Conservation (phyloP, 1,140 invertebrate genomes). For the Solenopsis invicta region DNA sequence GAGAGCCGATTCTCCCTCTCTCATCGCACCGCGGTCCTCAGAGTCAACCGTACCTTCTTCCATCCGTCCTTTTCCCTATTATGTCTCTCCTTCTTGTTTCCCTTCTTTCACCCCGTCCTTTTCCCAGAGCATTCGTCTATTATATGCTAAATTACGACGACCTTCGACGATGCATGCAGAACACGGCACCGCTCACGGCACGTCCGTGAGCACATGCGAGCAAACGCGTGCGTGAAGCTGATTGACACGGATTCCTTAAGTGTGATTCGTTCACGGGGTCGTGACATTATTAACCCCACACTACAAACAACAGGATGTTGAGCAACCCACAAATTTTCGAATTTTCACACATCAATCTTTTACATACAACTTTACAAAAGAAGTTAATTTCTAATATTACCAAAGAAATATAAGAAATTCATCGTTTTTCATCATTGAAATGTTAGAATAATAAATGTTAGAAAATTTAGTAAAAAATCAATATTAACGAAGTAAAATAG, state of each 20-base stretch:
- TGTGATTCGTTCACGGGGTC: conserved; percentile 30
- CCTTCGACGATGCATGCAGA: conserved; percentile 70
- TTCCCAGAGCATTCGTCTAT: conserved; percentile 74
- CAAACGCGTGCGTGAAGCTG: conserved; percentile 40
- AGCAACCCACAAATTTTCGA: background rate
- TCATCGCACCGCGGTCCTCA: conserved; percentile 53
- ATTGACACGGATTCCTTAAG: conserved; percentile 29
- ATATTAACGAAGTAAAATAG: background rate
- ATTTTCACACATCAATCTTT: background rate
- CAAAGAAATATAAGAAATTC: background rate
- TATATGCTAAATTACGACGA: conserved; percentile 79
- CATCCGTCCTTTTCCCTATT: conserved; percentile 27
- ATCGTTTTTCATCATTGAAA: background rate
- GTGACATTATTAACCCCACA: conserved; percentile 11
- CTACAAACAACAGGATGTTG: background rate
- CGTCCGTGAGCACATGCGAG: conserved; percentile 38
- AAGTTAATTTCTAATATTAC: background rate
- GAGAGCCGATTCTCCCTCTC: conserved; percentile 68
- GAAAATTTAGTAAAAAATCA: background rate
- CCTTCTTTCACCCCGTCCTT: conserved; percentile 40
- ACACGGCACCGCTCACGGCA: conserved; percentile 30
- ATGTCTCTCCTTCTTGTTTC: conserved; percentile 15
- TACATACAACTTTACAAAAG: background rate
- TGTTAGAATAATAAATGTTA: background rate
- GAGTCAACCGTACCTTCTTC: conserved; percentile 26